These are phyloP conservation scores for Anisognathus igniventris DNA, from an alignment of 2,797 vertebrate species.

Conservation along the genomic window DNA sequence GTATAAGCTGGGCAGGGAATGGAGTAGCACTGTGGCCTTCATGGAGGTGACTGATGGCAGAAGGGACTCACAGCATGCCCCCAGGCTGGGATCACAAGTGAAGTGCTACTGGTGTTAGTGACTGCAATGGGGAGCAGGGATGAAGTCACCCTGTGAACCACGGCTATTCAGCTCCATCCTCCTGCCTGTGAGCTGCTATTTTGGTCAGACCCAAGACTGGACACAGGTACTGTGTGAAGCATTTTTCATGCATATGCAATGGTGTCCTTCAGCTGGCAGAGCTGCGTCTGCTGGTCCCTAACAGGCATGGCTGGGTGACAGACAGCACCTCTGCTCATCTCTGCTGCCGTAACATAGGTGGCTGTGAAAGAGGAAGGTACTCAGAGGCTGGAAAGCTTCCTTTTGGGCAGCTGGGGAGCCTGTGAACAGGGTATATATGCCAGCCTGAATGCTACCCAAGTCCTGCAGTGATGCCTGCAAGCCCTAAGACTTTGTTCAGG, in stretches of 20 bases:
- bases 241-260: neutral
- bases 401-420: neutral
- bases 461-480: neutral
- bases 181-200: neutral
- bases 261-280: neutral
- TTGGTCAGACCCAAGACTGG: neutral
- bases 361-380: neutral
- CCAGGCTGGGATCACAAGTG: fast-evolving
- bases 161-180: neutral
- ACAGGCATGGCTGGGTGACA: neutral
- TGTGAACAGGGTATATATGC: neutral
- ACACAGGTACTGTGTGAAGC: fast-evolving
- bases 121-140: neutral
- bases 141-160: fast-evolving
- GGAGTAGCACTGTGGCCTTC: neutral
- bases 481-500: neutral
- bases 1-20: neutral
- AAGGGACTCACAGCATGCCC: neutral
- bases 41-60: neutral
- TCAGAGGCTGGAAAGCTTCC: neutral
- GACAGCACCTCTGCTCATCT: neutral
- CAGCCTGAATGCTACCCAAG: neutral
- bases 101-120: neutral
- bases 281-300: neutral
- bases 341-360: fast-evolving